These are phyloP conservation scores for Caenorhabditis tropicalis DNA, from an alignment of 1,140 invertebrate genomes.

Conservation along the genomic window DNA sequence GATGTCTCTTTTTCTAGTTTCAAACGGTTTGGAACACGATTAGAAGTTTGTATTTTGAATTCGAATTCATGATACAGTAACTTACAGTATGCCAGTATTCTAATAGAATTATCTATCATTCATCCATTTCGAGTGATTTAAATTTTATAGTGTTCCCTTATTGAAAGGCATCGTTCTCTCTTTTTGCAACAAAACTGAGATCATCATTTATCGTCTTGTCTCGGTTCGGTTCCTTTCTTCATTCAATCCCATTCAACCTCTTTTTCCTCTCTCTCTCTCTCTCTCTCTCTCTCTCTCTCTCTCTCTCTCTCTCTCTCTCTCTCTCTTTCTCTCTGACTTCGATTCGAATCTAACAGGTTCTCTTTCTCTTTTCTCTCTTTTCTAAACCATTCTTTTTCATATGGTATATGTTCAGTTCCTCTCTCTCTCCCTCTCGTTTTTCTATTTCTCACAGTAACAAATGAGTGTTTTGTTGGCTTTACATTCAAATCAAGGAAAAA, in stretches of 20 bases:
- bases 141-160: too few species aligned
- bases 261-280: neutral
- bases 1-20: too few species aligned
- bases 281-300: neutral
- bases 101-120: too few species aligned
- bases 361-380: neutral
- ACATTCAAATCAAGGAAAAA: neutral
- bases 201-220: neutral
- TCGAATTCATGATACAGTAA: too few species aligned
- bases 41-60: too few species aligned
- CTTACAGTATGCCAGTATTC: too few species aligned
- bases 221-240: neutral
- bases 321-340: neutral
- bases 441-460: constrained; percentile 21
- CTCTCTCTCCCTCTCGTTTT: too few species aligned
- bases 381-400: neutral
- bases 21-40: too few species aligned
- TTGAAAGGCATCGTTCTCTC: too few species aligned
- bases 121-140: too few species aligned
- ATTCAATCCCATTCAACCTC: neutral
- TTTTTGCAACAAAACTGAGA: neutral
- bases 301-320: too few species aligned
- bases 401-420: neutral
- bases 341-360: constrained; percentile 37
- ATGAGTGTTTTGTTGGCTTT: constrained; percentile 35